phyloP scores from a whole-genome alignment of 2,797 vertebrate genomes.

The Avahi laniger region DNA sequence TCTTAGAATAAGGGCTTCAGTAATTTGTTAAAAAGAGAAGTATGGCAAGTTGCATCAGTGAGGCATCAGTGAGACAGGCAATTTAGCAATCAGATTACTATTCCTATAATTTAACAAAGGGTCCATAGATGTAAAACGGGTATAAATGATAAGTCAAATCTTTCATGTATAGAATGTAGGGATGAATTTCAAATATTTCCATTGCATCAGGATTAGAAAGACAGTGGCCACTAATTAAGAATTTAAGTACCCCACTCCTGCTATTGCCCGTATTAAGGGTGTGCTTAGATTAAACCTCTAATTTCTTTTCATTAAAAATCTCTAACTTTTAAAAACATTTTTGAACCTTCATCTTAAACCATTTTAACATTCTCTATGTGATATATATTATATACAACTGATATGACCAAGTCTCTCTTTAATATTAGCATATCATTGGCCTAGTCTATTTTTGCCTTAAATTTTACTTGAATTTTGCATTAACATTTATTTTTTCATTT shows the following conservation, averaged over 20 bases:
- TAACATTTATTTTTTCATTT: constrained; percentile 30
- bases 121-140: background rate
- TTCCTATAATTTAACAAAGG: constrained; percentile 29
- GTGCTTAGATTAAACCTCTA: constrained; percentile 18
- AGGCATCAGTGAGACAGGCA: background rate
- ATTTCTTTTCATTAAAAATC: constrained; percentile 38
- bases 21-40: constrained; percentile 40
- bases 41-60: background rate
- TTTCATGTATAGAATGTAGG: constrained; percentile 10
- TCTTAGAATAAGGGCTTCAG: constrained; percentile 43
- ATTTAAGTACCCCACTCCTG: background rate
- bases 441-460: background rate
- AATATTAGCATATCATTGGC: background rate
- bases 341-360: background rate
- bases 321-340: constrained; percentile 33
- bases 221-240: background rate
- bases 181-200: constrained; percentile 30
- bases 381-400: background rate
- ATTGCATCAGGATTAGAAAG: constrained; percentile 1
- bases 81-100: constrained; percentile 23
- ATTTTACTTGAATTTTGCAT: constrained; percentile 16
- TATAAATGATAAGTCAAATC: background rate
- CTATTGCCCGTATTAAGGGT: background rate
- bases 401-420: constrained; percentile 6
- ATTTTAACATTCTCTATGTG: background rate